Base-by-base conservation (phyloP, 30 jellyfish, hydroid and myxozoan species). In the Turritopsis dohrnii region DNA sequence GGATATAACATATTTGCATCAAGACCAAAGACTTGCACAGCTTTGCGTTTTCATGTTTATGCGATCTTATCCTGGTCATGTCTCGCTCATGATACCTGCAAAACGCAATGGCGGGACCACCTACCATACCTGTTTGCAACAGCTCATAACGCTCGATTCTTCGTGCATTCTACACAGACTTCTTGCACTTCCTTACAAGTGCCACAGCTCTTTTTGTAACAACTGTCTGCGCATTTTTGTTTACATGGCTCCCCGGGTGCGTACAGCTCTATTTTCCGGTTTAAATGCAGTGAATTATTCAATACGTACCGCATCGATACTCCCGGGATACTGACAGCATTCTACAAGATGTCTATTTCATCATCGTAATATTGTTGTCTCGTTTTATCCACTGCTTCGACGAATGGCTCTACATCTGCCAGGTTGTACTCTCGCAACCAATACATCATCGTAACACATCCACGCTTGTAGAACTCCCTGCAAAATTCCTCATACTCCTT, bases 301-400 rank as follows among this genome's bases (percentile, higher is more conserved):
- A 81, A 23, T 7, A 65, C 88, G 53, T 81, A 81, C 23, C 8
- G 7, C 88, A 81, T 81, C 53, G 88, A 81, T 7, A 53, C 65
- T 1, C 88, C 88, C n/a, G 88, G 87, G 7, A 65, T 81, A 65
- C 85, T 52, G 4, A 81, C 85, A 54, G 65, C 88, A 53, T 81
- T 87, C 22, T 81, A 60, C 71, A 53, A 81, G 16, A 81, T 23
- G 84, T 81, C 88, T 5, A 81, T 81, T 13, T 81, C 54, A 81
- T 81, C 88, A 19, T 5, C 76, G 24, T 81, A 81, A 24, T 81
- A 65, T 29, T 53, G 88, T 52, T 19, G 53, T 25, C 88, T 53
- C 7, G 88, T 81, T 66, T 81, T 81, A 18, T 81, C 84, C 5
- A 81, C 9, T 1, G 88, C 88, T 65, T 81, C 88, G 7, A 81